Base-by-base conservation (phyloP, 2,797 vertebrate species). In the Hylomyscus alleni region DNA sequence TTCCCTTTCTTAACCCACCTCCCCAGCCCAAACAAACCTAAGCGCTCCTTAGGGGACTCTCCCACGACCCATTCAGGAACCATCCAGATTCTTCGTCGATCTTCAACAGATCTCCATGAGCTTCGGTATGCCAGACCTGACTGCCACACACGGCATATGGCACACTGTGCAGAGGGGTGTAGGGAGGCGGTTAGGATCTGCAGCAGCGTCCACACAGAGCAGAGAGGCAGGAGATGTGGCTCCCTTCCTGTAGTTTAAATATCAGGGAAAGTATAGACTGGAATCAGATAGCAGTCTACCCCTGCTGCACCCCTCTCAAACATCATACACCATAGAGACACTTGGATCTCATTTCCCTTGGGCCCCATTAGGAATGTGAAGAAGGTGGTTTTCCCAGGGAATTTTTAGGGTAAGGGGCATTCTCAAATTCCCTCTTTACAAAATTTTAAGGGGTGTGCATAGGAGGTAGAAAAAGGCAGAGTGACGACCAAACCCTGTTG, bases 1-100 rank as follows among this genome's bases (percentile, higher is more conserved):
- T 93, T 93, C 76, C 34, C 62, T 95, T 60, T 95, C 92, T 90
- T 73, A 90, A 56, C 60, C 65, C 22, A 91, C 94, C 97, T 97
- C 73, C 89, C 92, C 75, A 91, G 89, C 77, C 93, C 89, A 94
- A 84, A 83, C 93, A 95, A 94, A 96, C 92, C 91, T 97, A 96
- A 89, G 77, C 67, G 80, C 91, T 96, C 88, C 77, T 92, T 69
- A 58, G 81, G 81, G 90, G 82, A 82, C 72, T 93, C 88, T 90
- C 97, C 88, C 15, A 50, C 37, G 78, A 94, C 92, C 89, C 85
- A 93, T 80, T 84, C 92, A 86, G 78, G 89, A 91, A 92, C 72
- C 90, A 73, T 83, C 76, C 78, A 29, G 76, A 37, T 87, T 93
- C 85, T 93, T 89, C 69, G 15, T 22, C 1, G 87, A 84, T 93